These are phyloP conservation scores for Eupleurogrammus muticus DNA, from an alignment of 2,797 vertebrate genomes.

Conservation along the genomic window DNA sequence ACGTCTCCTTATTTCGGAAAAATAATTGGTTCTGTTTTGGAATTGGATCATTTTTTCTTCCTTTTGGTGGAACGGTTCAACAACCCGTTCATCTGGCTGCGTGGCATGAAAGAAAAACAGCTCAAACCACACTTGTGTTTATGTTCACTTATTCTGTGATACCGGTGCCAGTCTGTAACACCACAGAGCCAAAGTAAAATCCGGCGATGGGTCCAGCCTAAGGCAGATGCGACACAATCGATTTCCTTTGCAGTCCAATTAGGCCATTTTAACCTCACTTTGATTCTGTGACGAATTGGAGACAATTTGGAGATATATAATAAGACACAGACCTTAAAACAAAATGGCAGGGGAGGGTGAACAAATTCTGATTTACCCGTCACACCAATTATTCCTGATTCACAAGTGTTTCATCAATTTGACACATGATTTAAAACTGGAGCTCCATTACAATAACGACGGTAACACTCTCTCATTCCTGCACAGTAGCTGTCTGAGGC, in stretches of 20 bases:
- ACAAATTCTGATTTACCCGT: constrained; percentile 67
- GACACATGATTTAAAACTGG: constrained; percentile 57
- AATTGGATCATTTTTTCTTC: constrained; percentile 39
- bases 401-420: constrained; percentile 71
- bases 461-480: constrained; percentile 39
- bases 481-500: constrained; percentile 42
- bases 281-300: constrained; percentile 72
- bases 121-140: constrained; percentile 12
- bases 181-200: constrained; percentile 35
- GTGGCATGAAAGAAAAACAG: constrained; percentile 32
- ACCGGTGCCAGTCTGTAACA: constrained; percentile 24
- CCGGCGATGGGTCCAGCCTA: constrained; percentile 39
- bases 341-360: constrained; percentile 51
- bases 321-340: constrained; percentile 66
- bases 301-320: constrained; percentile 70
- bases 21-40: constrained; percentile 66
- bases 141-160: constrained; percentile 36
- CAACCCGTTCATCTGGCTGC: constrained; percentile 43
- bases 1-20: constrained; percentile 36
- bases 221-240: constrained; percentile 58
- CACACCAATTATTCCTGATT: constrained; percentile 69
- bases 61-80: constrained; percentile 33
- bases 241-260: constrained; percentile 68
- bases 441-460: constrained; percentile 45
- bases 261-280: constrained; percentile 67